Percentiles rank a stretch among this genome's conserved stretches.
phyloP scores from a whole-genome alignment of 2,888 invertebrate genomes.

The Watsonalla cultraria region DNA sequence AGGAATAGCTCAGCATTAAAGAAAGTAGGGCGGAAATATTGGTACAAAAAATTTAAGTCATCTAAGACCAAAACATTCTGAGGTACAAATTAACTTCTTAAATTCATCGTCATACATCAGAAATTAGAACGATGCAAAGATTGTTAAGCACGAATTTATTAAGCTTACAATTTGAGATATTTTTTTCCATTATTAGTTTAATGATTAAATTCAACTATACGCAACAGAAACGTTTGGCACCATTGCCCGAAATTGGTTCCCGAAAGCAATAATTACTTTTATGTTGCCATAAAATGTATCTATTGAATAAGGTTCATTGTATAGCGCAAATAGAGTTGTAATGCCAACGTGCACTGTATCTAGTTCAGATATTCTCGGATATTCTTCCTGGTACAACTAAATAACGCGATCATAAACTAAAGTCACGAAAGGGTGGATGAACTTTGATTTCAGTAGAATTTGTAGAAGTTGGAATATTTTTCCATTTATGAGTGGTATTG shows the following conservation, averaged over 20 bases:
- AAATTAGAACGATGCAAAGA: no score
- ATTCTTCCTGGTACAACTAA: conserved; percentile 41
- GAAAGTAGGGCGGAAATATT: no score
- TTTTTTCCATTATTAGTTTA: no score
- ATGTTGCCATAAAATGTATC: conserved; percentile 27
- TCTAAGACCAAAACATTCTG: no score
- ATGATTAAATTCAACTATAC: no score
- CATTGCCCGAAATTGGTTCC: conserved; percentile 16
- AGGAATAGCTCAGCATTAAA: no score
- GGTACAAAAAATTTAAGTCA: no score
- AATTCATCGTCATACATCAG: no score
- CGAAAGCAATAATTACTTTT: conserved; percentile 27
- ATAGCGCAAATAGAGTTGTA: conserved; percentile 18
- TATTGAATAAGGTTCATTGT: conserved; percentile 25
- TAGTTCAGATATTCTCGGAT: conserved; percentile 47
- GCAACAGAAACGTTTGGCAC: no score
- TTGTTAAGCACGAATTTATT: no score
- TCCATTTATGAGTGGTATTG: background rate
- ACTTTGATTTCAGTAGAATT: conserved; percentile 20
- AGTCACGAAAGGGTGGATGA: conserved; percentile 34
- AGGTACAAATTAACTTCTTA: no score
- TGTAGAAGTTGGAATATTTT: background rate
- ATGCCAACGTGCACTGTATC: conserved; percentile 27
- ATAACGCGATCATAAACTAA: conserved; percentile 28
- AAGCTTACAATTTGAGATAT: no score